Percentiles rank a stretch among this genome's conserved stretches.
Conservation (phyloP, 2,797 vertebrate genomes). For the Ptychobarbus kaznakovi region DNA sequence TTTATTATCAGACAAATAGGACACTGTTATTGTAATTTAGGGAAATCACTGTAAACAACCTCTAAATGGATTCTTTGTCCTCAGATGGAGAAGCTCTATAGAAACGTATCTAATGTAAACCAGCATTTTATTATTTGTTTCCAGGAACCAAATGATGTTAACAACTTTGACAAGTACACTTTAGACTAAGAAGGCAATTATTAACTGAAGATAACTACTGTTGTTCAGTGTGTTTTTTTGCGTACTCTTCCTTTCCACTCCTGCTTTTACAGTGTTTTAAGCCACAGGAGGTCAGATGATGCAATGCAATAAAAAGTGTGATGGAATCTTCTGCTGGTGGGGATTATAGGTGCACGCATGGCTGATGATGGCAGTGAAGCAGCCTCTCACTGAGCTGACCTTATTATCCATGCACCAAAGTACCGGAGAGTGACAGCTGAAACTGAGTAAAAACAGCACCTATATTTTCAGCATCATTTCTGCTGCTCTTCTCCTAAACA, state of each 20-base stretch:
- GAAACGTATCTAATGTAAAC: constrained; percentile 17
- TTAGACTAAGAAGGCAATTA: background rate
- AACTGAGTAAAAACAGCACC: constrained; percentile 19
- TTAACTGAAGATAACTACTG: background rate
- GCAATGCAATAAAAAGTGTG: constrained; percentile 44
- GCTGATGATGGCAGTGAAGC: constrained; percentile 17
- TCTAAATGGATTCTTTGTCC: constrained; percentile 32
- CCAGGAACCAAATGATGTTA: background rate
- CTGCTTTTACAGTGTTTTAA: background rate
- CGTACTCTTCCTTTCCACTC: constrained; percentile 1
- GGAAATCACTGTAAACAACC: constrained; percentile 25
- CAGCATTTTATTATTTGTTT: background rate
- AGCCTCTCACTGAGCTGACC: constrained; percentile 38
- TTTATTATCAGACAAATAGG: constrained; percentile 20
- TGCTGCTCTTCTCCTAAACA: constrained; percentile 25
- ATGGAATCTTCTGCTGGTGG: constrained; percentile 41
- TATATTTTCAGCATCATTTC: constrained; percentile 14
- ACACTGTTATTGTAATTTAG: constrained; percentile 19
- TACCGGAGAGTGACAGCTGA: constrained; percentile 38
- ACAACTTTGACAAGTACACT: background rate
- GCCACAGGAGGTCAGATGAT: constrained; percentile 27
- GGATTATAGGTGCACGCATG: constrained; percentile 38
- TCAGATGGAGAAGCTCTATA: background rate
- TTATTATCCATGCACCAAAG: constrained; percentile 45
- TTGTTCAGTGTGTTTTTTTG: background rate